phyloP scores from a whole-genome alignment of 2,113 vertebrate species.

The Odocoileus hemionus region DNA sequence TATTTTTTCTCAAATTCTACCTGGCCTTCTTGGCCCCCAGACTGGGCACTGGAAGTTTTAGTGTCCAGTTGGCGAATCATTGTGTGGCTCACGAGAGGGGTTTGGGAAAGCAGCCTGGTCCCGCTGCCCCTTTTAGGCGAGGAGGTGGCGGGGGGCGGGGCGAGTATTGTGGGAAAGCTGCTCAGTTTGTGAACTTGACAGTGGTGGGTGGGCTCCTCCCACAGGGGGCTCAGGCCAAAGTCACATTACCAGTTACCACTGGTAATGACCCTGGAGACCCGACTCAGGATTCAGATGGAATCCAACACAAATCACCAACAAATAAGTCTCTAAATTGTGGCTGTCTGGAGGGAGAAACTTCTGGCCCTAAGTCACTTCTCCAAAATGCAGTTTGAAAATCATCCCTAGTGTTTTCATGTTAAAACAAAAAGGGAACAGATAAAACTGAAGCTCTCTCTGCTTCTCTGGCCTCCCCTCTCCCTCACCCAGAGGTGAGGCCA shows the following conservation, averaged over 20 bases:
- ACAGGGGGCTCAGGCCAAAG: neutral
- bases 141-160: neutral
- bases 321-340: neutral
- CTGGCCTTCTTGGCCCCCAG: neutral
- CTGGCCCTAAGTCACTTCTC: neutral
- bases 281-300: neutral
- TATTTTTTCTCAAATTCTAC: neutral
- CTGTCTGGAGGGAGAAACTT: neutral
- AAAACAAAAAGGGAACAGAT: neutral
- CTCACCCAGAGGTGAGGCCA: neutral
- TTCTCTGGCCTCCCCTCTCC: neutral
- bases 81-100: neutral
- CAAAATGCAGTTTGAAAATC: neutral
- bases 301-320: neutral
- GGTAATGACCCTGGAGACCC: too few species aligned
- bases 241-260: neutral
- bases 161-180: neutral
- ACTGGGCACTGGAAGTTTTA: neutral
- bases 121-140: accelerated
- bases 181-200: neutral
- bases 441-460: neutral
- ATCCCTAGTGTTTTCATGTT: neutral
- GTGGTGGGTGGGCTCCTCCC: accelerated
- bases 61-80: neutral
- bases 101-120: neutral